Base-by-base conservation (phyloP, 2,797 vertebrate genomes). In the Sebastes flavidus region DNA sequence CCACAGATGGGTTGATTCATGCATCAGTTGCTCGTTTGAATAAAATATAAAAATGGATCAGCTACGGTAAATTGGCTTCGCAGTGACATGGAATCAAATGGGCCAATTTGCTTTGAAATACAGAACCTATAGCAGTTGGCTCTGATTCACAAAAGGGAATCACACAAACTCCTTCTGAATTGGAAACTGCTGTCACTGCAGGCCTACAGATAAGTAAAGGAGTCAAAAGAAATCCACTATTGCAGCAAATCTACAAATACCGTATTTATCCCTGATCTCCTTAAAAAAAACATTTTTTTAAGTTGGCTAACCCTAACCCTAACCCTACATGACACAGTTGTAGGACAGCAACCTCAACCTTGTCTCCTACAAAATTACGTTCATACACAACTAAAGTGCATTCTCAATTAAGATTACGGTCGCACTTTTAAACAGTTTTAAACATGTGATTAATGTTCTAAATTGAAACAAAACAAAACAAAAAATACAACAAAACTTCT, bases 11-110 rank as follows among this genome's bases (percentile, higher is more conserved):
- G 12, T 63, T 24, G 60, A 81, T 77, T 78, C 38, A 56, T 46
- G 71, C 27, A 46, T 65, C 22, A 24, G 3, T 59, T n/a, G 30
- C 69, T 65, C n/a, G 24, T 80, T 72, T 70, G 22, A 80, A 68
- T 72, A 61, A 75, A 76, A 81, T 38, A 0, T 60, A 22, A 36
- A 70, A 55, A 46, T 52, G 71, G 60, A 69, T 73, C 52, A 10
- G 76, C 25, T 18, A 66, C 10, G 34, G 75, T 77, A 78, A 78
- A 82, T 76, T 82, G 73, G 54, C 60, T 72, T 69, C 13, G 66
- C 6, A 55, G 60, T 60, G 72, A 32, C 72, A 54, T 46, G 20
- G 22, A 72, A 72, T 80, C 20, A 67, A 72, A 75, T 72, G 22
- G 78, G 55, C 46, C 78, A 69, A 27, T 55, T 67, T 49, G 59